Base-by-base conservation (phyloP, 2,797 vertebrate species). In the Eulemur albifrons region DNA sequence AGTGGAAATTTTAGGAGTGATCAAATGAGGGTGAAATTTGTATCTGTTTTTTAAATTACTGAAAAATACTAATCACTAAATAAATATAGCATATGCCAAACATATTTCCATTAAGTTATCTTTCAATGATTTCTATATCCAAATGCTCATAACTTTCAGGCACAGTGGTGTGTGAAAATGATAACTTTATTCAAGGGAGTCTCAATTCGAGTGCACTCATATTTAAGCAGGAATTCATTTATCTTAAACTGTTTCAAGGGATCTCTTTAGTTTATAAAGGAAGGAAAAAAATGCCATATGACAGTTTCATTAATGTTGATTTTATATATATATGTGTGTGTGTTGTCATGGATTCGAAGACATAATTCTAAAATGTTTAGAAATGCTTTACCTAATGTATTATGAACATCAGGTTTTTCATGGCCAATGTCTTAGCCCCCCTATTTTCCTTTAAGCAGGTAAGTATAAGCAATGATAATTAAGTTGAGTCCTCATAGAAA, bases 391-490 rank as follows among this genome's bases (percentile, higher is more conserved):
- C 17, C 5, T 48, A 23, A 27, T 94, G 10, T 72, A 27, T 54
- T 52, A 35, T 43, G 12, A 35, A 63, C 38, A 20, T 40, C 21
- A 83, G 67, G 45, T 45, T 77, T 89, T 73, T 95, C 15, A 48
- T 40, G 40, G 21, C 35, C 15, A 23, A 75, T 18, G 4, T 35
- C 27, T 77, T 73, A 4, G 4, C 15, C 18, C 15, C 13, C 1
- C 45, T 90, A 45, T 70, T 92, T 92, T 95, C 52, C n/a, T 94
- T 81, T 88, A 82, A 79, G 77, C 4, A 79, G 25, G n/a, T 73
- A 81, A 84, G 57, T 43, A 52, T 23, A 87, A 86, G 25, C 79
- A 77, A 25, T 69, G 45, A 57, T 89, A 38, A 40, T 80, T 88
- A 81, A 7, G 32, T 88, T 88, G 59, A 75, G 6, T 93, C 45